A percentile compares a stretch with the other conserved stretches of the same genome.
Evolutionary conservation across 2,113 vertebrate species (phyloP).

Genomic region (Oenanthe melanoleuca): DNA sequence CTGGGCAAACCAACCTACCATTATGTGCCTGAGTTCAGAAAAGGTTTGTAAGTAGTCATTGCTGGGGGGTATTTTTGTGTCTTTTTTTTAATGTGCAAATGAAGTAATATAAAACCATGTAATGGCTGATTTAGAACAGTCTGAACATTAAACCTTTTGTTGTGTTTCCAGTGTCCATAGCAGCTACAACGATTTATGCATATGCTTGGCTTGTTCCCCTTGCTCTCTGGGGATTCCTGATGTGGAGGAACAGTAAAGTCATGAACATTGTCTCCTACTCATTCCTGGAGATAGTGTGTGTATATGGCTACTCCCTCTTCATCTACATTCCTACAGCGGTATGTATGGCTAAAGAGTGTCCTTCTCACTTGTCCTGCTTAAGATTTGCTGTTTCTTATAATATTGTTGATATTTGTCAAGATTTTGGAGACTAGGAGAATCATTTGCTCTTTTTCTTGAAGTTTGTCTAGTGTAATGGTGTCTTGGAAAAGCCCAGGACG

Average conservation of each 20-base stretch:
- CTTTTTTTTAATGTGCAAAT: background rate
- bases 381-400: background rate
- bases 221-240: conserved; percentile 90
- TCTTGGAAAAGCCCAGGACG: background rate
- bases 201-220: conserved; percentile 95
- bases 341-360: conserved; percentile 26
- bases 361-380: background rate
- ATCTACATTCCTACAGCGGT: conserved; percentile 95
- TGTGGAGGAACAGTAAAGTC: conserved; percentile 93
- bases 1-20: conserved; percentile 79
- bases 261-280: conserved; percentile 93
- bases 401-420: background rate
- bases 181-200: conserved; percentile 90
- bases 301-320: conserved; percentile 95
- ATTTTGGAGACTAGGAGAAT: background rate
- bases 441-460: background rate
- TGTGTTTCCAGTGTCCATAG: conserved; percentile 87
- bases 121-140: background rate
- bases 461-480: background rate
- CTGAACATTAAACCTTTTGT: background rate
- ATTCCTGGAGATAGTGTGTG: conserved; percentile 94
- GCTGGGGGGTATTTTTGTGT: accelerated
- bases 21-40: conserved; percentile 92
- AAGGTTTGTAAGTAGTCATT: conserved; percentile 80
- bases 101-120: background rate